Conservation (phyloP, 2,888 invertebrate species). For the Rhodophaea formosa region DNA sequence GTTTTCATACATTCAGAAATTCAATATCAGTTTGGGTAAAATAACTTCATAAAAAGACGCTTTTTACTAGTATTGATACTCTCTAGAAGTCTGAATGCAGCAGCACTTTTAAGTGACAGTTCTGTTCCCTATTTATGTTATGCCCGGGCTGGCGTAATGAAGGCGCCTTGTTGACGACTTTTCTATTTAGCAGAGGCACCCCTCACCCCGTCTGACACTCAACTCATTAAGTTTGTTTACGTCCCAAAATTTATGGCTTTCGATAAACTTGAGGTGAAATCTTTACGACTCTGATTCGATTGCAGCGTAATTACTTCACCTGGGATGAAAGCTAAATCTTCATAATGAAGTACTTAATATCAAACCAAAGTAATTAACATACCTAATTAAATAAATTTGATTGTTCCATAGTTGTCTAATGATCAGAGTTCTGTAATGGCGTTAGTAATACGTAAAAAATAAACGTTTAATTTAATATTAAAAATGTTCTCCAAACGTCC, state of each 20-base stretch:
- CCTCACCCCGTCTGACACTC: conserved; percentile 1
- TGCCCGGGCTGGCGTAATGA: conserved; percentile 31
- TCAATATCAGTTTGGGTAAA: no score
- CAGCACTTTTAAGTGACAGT: neutral
- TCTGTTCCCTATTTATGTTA: neutral
- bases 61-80: no score
- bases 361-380: neutral
- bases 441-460: no score
- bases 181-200: conserved; percentile 33
- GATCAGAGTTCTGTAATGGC: no score
- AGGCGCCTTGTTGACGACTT: conserved; percentile 30
- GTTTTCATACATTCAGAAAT: no score
- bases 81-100: neutral
- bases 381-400: neutral
- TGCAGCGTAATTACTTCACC: conserved; percentile 2
- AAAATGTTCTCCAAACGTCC: no score
- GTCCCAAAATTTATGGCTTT: conserved; percentile 25
- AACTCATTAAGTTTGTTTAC: conserved; percentile 29
- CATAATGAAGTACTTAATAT: neutral
- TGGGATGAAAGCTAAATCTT: neutral
- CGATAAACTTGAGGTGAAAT: conserved; percentile 25
- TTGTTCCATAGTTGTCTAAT: no score
- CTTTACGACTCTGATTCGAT: conserved; percentile 23
- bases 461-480: no score
- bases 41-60: no score